Evolutionary conservation across 2,888 invertebrate species (phyloP), one percentile per base, ranked within the genome.

Genomic region (Cancer borealis): DNA sequence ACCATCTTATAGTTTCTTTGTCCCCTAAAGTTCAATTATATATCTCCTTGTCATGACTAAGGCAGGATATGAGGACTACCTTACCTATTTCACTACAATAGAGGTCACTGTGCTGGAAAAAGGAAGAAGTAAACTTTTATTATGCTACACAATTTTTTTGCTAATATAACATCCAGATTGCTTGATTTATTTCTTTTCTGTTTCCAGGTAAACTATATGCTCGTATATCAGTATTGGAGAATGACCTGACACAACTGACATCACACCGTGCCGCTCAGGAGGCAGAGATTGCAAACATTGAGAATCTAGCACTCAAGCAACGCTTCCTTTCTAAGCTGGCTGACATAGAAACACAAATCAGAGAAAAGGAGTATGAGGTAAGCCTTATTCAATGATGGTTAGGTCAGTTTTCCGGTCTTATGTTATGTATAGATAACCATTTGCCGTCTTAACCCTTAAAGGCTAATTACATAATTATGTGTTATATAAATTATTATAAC

Each of bases 251-350:
- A n/a, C 60, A 84, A 14, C 88, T 95, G 88, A 92, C 92, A 14
- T 45, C 94, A 12, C 95, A 95, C 30, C 90, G 92, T 49, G 95
- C 94, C 49, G 94, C 93, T 47, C 95, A 95, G 92, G 92, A 95
- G 60, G 94, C 95, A 46, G 95, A 95, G 26, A 95, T 95, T 88
- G 95, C 95, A 39, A 93, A 87, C 49, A 95, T 95, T 92, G 95
- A 95, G 91, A 95, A 95, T 47, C 91, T 95, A 45, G 95, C 95
- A 30, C 92, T 95, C 66, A 95, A 95, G n/a, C 95, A 95, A 60
- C 92, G 95, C 3, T 94, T 95, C 89, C 92, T 95, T 17, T 87
- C 94, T n/a, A 94, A 95, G 89, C 49, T 95, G 21, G 93, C 94
- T 26, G 95, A 95, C 26, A 93, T 95, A 45, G 95, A 95, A 46